Evolutionary conservation across 2,888 invertebrate genomes (phyloP).

Genomic region (Petrolisthes manimaculis): DNA sequence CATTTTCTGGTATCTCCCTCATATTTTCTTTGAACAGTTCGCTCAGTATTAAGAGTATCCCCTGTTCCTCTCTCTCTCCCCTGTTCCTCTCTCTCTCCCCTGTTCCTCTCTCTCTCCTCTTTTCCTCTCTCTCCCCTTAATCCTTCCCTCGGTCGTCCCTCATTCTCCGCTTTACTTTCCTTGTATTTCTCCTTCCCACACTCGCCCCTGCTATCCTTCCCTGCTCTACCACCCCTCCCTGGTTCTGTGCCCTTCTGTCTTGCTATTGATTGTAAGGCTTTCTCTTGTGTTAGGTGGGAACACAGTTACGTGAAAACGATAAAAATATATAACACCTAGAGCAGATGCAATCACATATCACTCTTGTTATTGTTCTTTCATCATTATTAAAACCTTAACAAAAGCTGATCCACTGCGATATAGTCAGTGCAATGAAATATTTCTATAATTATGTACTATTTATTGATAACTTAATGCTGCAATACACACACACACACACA

Average conservation of each 20-base stretch:
- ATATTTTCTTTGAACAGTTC: too few relatives aligned
- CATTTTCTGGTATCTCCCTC: too few relatives aligned
- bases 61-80: not conserved
- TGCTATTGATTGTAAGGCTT: not conserved
- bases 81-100: constrained; percentile 7
- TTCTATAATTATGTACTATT: too few relatives aligned
- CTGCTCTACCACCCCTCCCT: not conserved
- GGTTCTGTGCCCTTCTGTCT: not conserved
- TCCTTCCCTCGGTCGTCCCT: not conserved
- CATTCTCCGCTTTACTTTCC: not conserved
- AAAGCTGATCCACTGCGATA: too few relatives aligned
- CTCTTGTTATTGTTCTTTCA: too few relatives aligned
- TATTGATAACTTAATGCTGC: too few relatives aligned
- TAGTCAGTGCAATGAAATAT: too few relatives aligned
- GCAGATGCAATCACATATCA: too few relatives aligned
- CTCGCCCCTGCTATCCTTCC: not conserved
- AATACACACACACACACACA: not conserved
- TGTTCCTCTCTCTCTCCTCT: not conserved
- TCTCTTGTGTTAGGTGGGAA: not conserved
- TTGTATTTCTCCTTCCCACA: not conserved
- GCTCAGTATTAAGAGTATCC: not conserved
- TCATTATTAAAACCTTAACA: too few relatives aligned
- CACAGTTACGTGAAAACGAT: too few relatives aligned
- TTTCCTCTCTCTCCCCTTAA: not conserved
- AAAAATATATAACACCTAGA: too few relatives aligned